phyloP scores from a whole-genome alignment of 2,888 invertebrate species.

The Phortica magna region DNA sequence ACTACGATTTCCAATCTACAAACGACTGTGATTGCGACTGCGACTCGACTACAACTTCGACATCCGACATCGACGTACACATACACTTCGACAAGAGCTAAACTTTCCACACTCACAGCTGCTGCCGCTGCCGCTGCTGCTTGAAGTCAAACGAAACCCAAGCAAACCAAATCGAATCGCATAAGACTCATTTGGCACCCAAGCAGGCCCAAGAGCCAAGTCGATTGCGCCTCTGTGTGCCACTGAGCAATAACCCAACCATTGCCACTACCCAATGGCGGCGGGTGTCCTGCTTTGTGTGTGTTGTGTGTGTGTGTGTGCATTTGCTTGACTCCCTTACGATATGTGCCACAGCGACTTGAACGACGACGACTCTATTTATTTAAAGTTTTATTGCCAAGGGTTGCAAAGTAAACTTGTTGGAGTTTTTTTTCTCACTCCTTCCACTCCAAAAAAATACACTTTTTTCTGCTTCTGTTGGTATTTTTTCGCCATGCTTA shows the following conservation, averaged over 20 bases:
- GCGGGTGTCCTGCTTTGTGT: background rate
- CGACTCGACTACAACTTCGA: slow-evolving; percentile 3
- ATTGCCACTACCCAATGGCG: background rate
- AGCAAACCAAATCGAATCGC: background rate
- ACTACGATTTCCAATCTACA: slow-evolving; percentile 68
- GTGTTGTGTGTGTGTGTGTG: background rate
- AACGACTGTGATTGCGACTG: slow-evolving; percentile 51
- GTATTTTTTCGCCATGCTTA: background rate
- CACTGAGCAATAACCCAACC: background rate
- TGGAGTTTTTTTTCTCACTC: background rate
- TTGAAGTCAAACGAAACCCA: background rate
- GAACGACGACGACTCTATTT: slow-evolving; percentile 20
- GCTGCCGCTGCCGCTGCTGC: background rate
- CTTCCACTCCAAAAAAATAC: background rate
- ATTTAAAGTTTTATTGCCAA: slow-evolving; percentile 17
- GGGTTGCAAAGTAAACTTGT: slow-evolving; percentile 16
- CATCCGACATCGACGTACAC: background rate
- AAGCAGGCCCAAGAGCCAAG: background rate
- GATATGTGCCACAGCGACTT: slow-evolving; percentile 37
- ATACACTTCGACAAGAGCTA: slow-evolving; percentile 7
- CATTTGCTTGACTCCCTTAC: background rate
- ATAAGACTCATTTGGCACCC: background rate
- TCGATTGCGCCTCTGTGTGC: background rate
- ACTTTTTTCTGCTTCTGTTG: background rate
- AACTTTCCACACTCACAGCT: slow-evolving; percentile 7